Evolutionary conservation across 2,888 invertebrate genomes (phyloP).

Genomic region (Hirtodrosophila histrioides): DNA sequence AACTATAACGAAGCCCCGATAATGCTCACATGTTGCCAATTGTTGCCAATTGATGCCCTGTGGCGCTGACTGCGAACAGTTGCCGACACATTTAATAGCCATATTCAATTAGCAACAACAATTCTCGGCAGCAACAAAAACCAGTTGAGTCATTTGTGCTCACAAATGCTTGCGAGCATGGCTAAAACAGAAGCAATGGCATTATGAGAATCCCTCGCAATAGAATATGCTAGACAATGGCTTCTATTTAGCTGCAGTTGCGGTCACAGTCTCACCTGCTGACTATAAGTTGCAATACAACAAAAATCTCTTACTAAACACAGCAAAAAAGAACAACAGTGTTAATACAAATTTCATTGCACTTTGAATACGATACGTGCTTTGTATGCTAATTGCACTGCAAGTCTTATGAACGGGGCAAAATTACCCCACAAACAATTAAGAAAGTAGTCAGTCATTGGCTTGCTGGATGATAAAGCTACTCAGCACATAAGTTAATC

Average conservation of each 20-base stretch:
- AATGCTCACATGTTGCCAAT: slow-evolving; percentile 22
- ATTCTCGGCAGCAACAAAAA: slow-evolving; percentile 12
- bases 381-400: slow-evolving; percentile 69
- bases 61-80: slow-evolving; percentile 31
- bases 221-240: slow-evolving; percentile 25
- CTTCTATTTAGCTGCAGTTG: background rate
- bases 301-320: slow-evolving; percentile 30
- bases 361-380: slow-evolving; percentile 63
- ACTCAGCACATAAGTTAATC: slow-evolving; percentile 7
- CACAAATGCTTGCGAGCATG: background rate
- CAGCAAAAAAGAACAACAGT: slow-evolving; percentile 34
- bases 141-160: slow-evolving; percentile 42
- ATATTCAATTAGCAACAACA: slow-evolving; percentile 21
- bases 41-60: slow-evolving; percentile 20
- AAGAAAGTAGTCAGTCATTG: slow-evolving; percentile 57
- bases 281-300: slow-evolving; percentile 18
- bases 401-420: slow-evolving; percentile 29
- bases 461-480: slow-evolving; percentile 37
- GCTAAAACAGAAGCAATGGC: slow-evolving; percentile 2
- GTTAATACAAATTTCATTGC: slow-evolving; percentile 65
- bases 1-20: background rate
- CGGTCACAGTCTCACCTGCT: slow-evolving; percentile 14
- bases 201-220: slow-evolving; percentile 6
- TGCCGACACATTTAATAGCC: slow-evolving; percentile 34
- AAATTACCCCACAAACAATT: slow-evolving; percentile 52